A percentile compares a stretch with the other conserved stretches of the same genome.
phyloP scores from a whole-genome alignment of 2,888 invertebrate genomes.

The Tetrapedia diversipes region DNA sequence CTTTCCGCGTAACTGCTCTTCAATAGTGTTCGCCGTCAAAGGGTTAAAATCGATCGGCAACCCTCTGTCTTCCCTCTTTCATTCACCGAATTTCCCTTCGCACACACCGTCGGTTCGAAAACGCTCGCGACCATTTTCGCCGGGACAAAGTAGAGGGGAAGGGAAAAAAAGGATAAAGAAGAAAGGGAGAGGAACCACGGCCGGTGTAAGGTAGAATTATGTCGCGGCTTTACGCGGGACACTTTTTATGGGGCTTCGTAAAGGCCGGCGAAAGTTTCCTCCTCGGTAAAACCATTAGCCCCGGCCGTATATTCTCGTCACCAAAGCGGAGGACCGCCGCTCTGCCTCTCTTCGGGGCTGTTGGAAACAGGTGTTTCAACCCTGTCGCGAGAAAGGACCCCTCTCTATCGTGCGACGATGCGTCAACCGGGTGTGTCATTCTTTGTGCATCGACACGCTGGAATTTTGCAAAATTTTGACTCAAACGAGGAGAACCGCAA shows the following conservation, averaged over 20 bases:
- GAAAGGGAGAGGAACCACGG: constrained; percentile 20
- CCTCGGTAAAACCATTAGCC: constrained; percentile 66
- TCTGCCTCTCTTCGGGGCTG: constrained; percentile 34
- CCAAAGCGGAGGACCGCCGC: constrained; percentile 36
- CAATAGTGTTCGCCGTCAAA: too few relatives aligned
- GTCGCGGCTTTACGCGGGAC: constrained; percentile 61
- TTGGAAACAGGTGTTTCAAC: constrained; percentile 53
- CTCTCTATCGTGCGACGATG: constrained; percentile 14
- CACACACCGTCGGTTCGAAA: background rate
- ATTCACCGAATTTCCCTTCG: background rate
- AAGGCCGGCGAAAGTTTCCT: constrained; percentile 64
- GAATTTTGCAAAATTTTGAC: constrained; percentile 22
- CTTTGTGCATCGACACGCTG: constrained; percentile 3
- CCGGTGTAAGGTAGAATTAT: constrained; percentile 66
- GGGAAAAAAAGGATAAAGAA: too few relatives aligned
- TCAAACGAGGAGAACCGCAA: constrained; percentile 4
- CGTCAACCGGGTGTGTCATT: constrained; percentile 29
- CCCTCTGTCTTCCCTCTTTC: too few relatives aligned
- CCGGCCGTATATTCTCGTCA: constrained; percentile 49
- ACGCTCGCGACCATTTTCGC: background rate
- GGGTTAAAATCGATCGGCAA: too few relatives aligned
- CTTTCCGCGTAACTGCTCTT: too few relatives aligned
- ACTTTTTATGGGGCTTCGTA: constrained; percentile 66
- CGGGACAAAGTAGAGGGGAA: background rate
- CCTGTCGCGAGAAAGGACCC: constrained; percentile 36